These are phyloP conservation scores for Hydroisotoma schaefferi DNA, from an alignment of 2,888 invertebrate species.

Conservation along the genomic window DNA sequence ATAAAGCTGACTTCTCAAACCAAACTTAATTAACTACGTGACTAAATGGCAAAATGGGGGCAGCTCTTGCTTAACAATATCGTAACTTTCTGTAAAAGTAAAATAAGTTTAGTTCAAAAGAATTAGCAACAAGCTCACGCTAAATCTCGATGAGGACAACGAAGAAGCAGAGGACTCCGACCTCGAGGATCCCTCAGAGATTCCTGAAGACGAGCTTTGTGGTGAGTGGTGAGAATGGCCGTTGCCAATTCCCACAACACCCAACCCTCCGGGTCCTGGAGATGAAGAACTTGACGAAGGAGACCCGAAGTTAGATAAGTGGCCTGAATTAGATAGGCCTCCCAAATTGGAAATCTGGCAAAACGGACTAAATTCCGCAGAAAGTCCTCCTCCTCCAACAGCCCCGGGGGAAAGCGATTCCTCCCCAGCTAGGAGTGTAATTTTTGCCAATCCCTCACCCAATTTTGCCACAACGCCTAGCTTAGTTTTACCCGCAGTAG, in stretches of 20 bases:
- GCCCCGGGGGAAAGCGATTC: not conserved
- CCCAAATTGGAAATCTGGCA: no score
- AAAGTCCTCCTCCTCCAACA: not conserved
- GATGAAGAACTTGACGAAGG: slow-evolving; percentile 8
- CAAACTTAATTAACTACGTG: no score
- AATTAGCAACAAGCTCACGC: slow-evolving; percentile 30
- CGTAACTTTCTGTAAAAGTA: no score
- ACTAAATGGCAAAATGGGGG: no score
- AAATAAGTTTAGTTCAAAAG: not conserved
- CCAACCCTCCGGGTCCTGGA: not conserved
- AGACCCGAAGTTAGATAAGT: not conserved
- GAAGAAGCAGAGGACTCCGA: slow-evolving; percentile 37
- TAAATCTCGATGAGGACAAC: slow-evolving; percentile 38
- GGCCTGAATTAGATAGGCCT: not conserved
- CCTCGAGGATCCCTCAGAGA: slow-evolving; percentile 40
- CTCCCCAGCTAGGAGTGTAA: not conserved
- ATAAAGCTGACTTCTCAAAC: no score
- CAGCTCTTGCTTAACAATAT: no score
- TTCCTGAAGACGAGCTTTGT: slow-evolving; percentile 42
- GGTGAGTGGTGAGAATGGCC: slow-evolving; percentile 37
- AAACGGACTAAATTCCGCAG: no score
- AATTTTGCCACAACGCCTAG: slow-evolving; percentile 1
- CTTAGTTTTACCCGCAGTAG: not conserved
- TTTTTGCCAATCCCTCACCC: slow-evolving; percentile 24
- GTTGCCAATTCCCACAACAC: slow-evolving; percentile 14